Conservation (phyloP, 2,113 vertebrate species). For the Hippocampus guttulatus region DNA sequence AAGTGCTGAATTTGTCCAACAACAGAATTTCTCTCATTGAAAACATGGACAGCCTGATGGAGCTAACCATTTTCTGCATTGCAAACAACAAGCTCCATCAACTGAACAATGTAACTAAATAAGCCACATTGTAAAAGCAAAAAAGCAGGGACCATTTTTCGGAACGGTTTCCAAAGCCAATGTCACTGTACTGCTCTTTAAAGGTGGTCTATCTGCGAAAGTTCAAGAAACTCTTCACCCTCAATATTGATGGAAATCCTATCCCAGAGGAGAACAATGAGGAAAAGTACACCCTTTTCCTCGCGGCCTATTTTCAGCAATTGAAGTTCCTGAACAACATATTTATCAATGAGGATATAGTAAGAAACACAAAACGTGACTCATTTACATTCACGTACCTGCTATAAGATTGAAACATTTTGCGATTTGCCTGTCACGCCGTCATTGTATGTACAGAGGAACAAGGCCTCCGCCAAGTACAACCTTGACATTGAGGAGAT, state of each 20-base stretch:
- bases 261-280: slow-evolving; percentile 60
- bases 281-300: slow-evolving; percentile 70
- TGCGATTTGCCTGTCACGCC: not conserved
- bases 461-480: slow-evolving; percentile 67
- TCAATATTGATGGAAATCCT: slow-evolving; percentile 83
- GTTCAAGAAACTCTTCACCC: slow-evolving; percentile 71
- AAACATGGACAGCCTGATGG: slow-evolving; percentile 79
- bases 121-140: not conserved
- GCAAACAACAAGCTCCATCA: slow-evolving; percentile 79
- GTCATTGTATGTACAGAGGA: slow-evolving; percentile 63
- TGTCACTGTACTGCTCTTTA: slow-evolving; percentile 6
- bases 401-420: not conserved
- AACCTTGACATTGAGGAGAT: slow-evolving; percentile 62
- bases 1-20: slow-evolving; percentile 82
- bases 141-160: not conserved
- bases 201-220: slow-evolving; percentile 82
- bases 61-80: slow-evolving; percentile 80
- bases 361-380: slow-evolving; percentile 54
- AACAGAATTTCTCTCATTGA: slow-evolving; percentile 85
- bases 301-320: slow-evolving; percentile 78
- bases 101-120: slow-evolving; percentile 76
- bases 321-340: slow-evolving; percentile 82
- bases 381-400: not conserved
- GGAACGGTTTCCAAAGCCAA: not conserved
- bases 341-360: slow-evolving; percentile 68